A percentile compares a stretch with the other conserved stretches of the same genome.
phyloP scores from a whole-genome alignment of 2,797 vertebrate species.

The Oryzias sinensis region DNA sequence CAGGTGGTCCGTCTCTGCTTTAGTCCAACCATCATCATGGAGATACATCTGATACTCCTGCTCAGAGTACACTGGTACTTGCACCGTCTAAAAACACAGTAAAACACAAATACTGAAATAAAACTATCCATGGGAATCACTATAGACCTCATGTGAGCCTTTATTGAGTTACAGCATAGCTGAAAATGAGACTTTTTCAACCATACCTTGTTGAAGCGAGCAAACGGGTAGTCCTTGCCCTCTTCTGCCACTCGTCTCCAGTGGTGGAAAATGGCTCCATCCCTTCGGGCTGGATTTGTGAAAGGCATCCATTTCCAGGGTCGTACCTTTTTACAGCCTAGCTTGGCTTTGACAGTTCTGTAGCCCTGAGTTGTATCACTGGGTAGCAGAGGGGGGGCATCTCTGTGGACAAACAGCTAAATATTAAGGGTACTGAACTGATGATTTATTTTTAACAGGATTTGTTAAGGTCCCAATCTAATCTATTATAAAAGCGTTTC shows the following conservation, averaged over 20 bases:
- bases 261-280: constrained; percentile 97
- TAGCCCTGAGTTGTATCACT: constrained; percentile 98
- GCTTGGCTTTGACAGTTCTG: constrained; percentile 95
- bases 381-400: constrained; percentile 93
- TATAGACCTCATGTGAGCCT: too few relatives aligned
- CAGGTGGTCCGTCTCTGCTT: constrained; percentile 96
- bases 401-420: constrained; percentile 70
- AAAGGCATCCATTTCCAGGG: constrained; percentile 99
- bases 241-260: constrained; percentile 97
- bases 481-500: too few relatives aligned
- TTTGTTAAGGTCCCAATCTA: neutral
- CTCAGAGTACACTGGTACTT: constrained; percentile 96
- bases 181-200: neutral
- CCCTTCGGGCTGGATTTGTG: constrained; percentile 94
- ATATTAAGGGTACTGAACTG: neutral
- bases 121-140: neutral
- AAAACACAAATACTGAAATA: neutral
- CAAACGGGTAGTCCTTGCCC: constrained; percentile 97
- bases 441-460: neutral
- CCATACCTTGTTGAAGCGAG: constrained; percentile 94
- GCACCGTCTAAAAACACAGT: constrained; percentile 82
- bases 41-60: constrained; percentile 98
- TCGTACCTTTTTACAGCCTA: constrained; percentile 96
- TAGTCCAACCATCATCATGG: constrained; percentile 97
- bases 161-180: neutral